Evolutionary conservation across 2,797 vertebrate species (phyloP).

Genomic region (Poeciliopsis turneri): DNA sequence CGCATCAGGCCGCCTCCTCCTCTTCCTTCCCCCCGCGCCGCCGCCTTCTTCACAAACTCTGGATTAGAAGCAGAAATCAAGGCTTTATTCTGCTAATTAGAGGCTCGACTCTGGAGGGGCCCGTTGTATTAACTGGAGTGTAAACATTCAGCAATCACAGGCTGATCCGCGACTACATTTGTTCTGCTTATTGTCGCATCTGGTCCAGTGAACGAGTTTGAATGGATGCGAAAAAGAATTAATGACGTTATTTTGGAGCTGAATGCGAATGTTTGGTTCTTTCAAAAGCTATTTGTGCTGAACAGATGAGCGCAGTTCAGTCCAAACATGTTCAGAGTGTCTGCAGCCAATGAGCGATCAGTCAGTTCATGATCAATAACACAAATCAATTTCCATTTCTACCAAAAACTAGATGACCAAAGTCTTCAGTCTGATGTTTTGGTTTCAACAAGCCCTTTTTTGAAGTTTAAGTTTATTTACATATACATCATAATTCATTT

Average conservation of each 20-base stretch:
- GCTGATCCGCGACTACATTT: conserved; percentile 56
- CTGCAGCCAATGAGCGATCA: background rate
- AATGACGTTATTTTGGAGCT: conserved; percentile 13
- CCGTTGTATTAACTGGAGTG: conserved; percentile 58
- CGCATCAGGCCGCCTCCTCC: conserved; percentile 68
- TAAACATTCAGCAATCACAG: conserved; percentile 59
- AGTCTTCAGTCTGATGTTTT: too few species aligned
- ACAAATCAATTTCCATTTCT: too few species aligned
- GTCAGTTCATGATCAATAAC: too few species aligned
- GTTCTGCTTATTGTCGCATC: conserved; percentile 53
- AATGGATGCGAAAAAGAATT: conserved; percentile 35
- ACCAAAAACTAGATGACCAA: too few species aligned
- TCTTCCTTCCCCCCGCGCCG: conserved; percentile 46
- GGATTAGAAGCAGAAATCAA: conserved; percentile 44
- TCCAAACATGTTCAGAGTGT: background rate
- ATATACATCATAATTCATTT: too few species aligned
- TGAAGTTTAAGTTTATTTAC: too few species aligned
- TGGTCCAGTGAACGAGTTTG: conserved; percentile 47
- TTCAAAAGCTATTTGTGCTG: conserved; percentile 32
- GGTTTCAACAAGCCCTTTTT: too few species aligned
- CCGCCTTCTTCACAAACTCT: conserved; percentile 49
- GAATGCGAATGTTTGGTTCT: conserved; percentile 24
- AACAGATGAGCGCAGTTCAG: conserved; percentile 3
- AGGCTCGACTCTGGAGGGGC: conserved; percentile 50
- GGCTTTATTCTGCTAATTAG: conserved; percentile 66